Conservation (phyloP, 2,888 invertebrate genomes). For the Chymomyza procnemis region DNA sequence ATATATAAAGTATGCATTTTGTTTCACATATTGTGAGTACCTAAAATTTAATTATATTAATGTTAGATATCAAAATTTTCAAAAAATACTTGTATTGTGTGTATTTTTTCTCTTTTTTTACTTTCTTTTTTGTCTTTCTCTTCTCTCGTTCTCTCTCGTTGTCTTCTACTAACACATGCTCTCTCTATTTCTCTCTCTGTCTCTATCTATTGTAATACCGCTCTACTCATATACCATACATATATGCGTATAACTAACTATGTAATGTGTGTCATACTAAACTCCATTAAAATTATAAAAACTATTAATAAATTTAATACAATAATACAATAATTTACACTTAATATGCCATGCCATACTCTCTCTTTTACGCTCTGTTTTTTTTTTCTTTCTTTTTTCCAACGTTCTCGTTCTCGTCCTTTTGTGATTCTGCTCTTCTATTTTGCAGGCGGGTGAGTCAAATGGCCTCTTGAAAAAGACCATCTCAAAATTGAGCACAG, state of each 20-base stretch:
- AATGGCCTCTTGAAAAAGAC: conserved; percentile 86
- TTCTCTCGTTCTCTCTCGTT: conserved; percentile 17
- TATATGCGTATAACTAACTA: neutral
- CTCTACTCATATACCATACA: conserved; percentile 39
- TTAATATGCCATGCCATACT: conserved; percentile 16
- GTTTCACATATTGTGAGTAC: neutral
- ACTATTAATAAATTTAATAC: conserved; percentile 1
- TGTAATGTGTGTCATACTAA: neutral
- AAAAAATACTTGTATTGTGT: conserved; percentile 76
- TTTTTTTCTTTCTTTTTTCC: conserved; percentile 16
- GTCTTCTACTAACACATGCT: conserved; percentile 44
- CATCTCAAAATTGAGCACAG: conserved; percentile 88
- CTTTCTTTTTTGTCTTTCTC: conserved; percentile 28
- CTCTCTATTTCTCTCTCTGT: conserved; percentile 21
- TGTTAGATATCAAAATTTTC: conserved; percentile 58
- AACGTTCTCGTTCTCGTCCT: conserved; percentile 37
- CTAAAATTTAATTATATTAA: conserved; percentile 16
- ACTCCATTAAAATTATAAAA: neutral
- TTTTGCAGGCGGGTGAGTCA: conserved; percentile 81
- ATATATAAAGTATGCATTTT: conserved; percentile 4
- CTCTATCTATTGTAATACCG: conserved; percentile 42
- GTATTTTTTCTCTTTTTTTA: conserved; percentile 62
- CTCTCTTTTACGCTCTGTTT: conserved; percentile 36
- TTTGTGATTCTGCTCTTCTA: conserved; percentile 68
- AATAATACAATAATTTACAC: conserved; percentile 5